Evolutionary conservation across 2,888 invertebrate genomes (phyloP), one percentile per base, ranked within the genome.

Genomic region (Scaptomyza tumidula): DNA sequence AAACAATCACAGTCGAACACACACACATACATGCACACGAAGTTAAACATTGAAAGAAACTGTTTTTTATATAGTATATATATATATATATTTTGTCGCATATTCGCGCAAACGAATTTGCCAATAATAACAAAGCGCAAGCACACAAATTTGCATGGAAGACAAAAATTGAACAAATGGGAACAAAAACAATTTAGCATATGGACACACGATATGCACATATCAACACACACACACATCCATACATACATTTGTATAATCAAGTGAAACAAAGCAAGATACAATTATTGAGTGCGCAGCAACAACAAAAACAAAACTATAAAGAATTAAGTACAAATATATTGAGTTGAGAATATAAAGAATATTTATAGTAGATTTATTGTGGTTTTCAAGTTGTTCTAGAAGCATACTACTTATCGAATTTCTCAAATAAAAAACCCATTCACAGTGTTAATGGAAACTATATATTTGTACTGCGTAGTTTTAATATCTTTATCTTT

Each of bases 101-200:
- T 16, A 48, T 48, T 44, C 43, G 54, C 43, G 13, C 33, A 50
- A 60, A 49, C 58, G 49, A 73, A 71, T 75, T 48, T 55, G 54
- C 45, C 27, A 57, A 48, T 37, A 63, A 54, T 31, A 49, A 58
- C 24, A 45, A 55, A 48, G 11, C 33, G 19, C 33, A n/a, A n/a
- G 61, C 62, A 49, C 48, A 60, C 44, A 62, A 75, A 85, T 82
- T 85, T 81, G 86, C 80, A 82, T 73, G 70, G 60, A 44, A 53
- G 77, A 62, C 65, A 35, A 71, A 75, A 60, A 56, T 62, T 63
- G 50, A 59, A 63, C n/a, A n/a, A 67, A 58, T 61, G 53, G 48
- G 68, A 73, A 54, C 73, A 66, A 77, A 60, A 67, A 66, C 58
- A 63, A 59, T 43, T 59, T 53, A 50, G 56, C 35, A 33, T 56